Base-by-base conservation (phyloP, 2,888 invertebrate species). In the Magallana nippona region DNA sequence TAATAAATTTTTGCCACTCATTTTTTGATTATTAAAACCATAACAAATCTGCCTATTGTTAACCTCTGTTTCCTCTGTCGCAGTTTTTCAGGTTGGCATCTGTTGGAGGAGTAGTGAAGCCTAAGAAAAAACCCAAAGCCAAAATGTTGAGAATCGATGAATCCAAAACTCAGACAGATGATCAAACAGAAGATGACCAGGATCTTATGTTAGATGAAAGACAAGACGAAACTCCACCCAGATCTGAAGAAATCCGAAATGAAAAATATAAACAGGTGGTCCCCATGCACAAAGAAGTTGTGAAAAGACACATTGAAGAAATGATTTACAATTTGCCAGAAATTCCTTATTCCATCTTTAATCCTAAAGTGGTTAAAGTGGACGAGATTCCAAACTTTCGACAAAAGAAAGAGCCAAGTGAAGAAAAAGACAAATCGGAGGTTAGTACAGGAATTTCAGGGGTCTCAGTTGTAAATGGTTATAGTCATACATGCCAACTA, bases 321-420 rank as follows among this genome's bases (percentile, higher is more conserved):
- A 79, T 88, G 80, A 89, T 90, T 8, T 83, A 84, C 62, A 81
- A 71, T 8, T 62, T 89, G 11, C 88, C 88, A 11, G 89, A 81
- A 84, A 89, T 85, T 82, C 86, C 78, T 78, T 89, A 82, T 82
- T 89, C 58, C 84, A 88, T 83, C 55, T 87, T 84, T 55, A 71
- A 81, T 27, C 84, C 81, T 11, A 83, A 81, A 55, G 78, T 78
- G 15, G 55, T 56, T 10, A 79, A 79, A 27, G 5, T 79, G 10
- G 79, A 79, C 10, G 79, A 57, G 55, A 78, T 56, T 55, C 55
- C 78, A 32, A 56, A 55, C 71, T 27, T 71, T 27, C 22, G 13
- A 32, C 78, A 17, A 78, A 78, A 55, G 55, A 78, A 78, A 19
- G 55, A 78, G 55, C 55, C 78, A n/a, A 55, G 55, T 78, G 55